Percentiles rank a stretch among this genome's conserved stretches.
These are phyloP conservation scores for Girardia tigrina DNA, from an alignment of 2,888 invertebrate genomes.

Conservation along the genomic window DNA sequence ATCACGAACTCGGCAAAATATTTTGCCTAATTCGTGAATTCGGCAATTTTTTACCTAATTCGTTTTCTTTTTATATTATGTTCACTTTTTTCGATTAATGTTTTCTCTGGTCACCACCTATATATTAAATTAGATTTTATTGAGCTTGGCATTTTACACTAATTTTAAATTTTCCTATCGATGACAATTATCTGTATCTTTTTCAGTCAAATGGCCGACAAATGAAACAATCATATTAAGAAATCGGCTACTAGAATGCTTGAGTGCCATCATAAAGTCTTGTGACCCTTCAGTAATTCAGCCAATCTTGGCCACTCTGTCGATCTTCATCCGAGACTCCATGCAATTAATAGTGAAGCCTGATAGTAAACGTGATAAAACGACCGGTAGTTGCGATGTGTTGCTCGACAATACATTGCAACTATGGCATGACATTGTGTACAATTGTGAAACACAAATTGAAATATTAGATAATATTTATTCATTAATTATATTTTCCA, in stretches of 20 bases:
- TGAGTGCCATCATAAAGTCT: neutral
- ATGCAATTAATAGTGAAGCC: neutral
- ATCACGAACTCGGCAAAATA: no score
- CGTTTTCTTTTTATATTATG: no score
- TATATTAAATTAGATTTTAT: no score
- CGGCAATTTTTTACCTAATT: no score
- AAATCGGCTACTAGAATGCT: neutral
- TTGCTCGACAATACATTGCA: neutral
- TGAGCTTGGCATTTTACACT: no score
- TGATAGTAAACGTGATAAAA: neutral
- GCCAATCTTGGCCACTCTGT: neutral
- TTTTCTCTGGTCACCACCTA: no score
- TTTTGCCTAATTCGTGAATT: no score
- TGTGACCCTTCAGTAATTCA: neutral
- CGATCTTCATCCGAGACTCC: neutral
- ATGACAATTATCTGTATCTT: no score
- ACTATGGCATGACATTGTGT: slow-evolving; percentile 13
- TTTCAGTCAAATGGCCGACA: slow-evolving; percentile 1
- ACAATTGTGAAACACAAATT: neutral
- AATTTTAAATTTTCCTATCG: no score
- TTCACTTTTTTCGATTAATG: no score
- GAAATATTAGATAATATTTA: slow-evolving; percentile 20
- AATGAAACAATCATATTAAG: neutral
- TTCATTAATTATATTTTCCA: neutral
- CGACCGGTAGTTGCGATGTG: neutral